Evolutionary conservation across 2,888 invertebrate species (phyloP).

Genomic region (Apoderus coryli): DNA sequence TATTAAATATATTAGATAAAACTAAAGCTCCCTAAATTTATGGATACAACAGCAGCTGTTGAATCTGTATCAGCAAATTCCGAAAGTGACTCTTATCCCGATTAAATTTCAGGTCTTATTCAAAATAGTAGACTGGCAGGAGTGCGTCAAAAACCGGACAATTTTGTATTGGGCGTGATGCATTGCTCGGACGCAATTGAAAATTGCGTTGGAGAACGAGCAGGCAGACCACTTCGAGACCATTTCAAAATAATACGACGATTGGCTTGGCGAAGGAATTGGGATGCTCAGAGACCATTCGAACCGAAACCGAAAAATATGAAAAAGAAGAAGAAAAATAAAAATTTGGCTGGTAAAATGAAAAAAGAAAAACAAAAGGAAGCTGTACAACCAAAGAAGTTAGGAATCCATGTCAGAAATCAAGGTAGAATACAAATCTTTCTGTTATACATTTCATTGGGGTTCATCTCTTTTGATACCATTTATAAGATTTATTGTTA

Average conservation of each 20-base stretch:
- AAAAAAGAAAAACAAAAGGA: conserved; percentile 12
- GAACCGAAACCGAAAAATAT: conserved; percentile 20
- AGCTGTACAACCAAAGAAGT: conserved; percentile 11
- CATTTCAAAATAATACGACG: conserved; percentile 30
- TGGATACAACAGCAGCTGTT: too few species aligned
- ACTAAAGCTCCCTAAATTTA: too few species aligned
- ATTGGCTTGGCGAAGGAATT: conserved; percentile 28
- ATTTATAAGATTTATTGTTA: too few species aligned
- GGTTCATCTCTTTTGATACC: too few species aligned
- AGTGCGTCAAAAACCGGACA: conserved; percentile 28
- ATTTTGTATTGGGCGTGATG: conserved; percentile 31
- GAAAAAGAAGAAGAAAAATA: conserved; percentile 21
- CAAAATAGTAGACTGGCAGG: conserved; percentile 24
- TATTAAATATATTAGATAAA: too few species aligned
- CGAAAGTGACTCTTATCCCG: too few species aligned
- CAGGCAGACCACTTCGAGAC: conserved; percentile 30
- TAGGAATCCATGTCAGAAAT: too few species aligned
- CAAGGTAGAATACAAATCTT: too few species aligned
- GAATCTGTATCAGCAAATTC: too few species aligned
- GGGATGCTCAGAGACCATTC: conserved; percentile 24
- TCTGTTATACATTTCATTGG: too few species aligned
- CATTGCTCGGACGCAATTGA: conserved; percentile 31
- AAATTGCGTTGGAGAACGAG: conserved; percentile 29
- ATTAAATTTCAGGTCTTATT: conserved; percentile 25
- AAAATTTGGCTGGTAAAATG: conserved; percentile 6